Conservation (phyloP, 1,140 invertebrate genomes). For the Aphis craccivora region DNA sequence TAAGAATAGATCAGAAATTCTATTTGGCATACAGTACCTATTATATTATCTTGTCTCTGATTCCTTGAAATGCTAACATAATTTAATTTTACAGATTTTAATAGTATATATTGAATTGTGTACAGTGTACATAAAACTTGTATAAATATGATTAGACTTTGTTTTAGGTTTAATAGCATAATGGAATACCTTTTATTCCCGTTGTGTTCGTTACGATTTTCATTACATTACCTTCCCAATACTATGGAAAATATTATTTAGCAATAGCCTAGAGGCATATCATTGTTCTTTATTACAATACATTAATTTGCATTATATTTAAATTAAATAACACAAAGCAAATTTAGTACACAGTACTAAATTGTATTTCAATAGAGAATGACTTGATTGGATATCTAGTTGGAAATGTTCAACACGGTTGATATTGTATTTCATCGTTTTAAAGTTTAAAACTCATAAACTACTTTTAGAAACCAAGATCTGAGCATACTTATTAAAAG, state of each 20-base stretch:
- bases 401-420: background rate
- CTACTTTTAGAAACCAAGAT: background rate
- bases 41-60: background rate
- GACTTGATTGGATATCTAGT: background rate
- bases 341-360: background rate
- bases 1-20: background rate
- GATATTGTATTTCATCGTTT: background rate
- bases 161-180: constrained; percentile 2
- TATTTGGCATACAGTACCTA: background rate
- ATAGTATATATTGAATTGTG: background rate
- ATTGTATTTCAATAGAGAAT: background rate
- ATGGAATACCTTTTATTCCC: constrained; percentile 15
- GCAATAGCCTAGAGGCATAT: background rate
- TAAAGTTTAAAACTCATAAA: background rate
- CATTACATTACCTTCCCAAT: constrained; percentile 7
- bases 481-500: background rate
- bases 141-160: constrained; percentile 14
- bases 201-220: constrained; percentile 7
- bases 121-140: constrained; percentile 1
- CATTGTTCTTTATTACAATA: constrained; percentile 17
- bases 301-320: constrained; percentile 10
- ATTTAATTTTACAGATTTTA: background rate
- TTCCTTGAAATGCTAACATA: background rate
- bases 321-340: constrained; percentile 13
- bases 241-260: constrained; percentile 8